Conservation (phyloP, 2,888 invertebrate genomes). For the Drosophila ezoana region DNA sequence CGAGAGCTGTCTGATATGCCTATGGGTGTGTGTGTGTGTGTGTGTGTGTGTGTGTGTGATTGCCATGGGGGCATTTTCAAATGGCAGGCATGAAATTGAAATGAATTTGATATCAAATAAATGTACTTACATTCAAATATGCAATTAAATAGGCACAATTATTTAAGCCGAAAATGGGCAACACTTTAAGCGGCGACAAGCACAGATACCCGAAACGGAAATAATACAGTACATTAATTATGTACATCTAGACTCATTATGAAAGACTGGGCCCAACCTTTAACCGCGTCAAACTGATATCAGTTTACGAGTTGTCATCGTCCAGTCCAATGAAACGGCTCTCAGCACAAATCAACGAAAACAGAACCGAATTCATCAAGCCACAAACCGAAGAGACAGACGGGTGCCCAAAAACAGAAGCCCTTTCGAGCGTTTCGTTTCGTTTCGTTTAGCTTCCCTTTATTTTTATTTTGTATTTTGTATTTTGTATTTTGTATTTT, state of each 20-base stretch:
- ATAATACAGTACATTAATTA: conserved; percentile 14
- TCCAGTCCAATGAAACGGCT: conserved; percentile 21
- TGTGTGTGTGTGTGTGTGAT: conserved; percentile 28
- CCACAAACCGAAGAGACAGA: too few species aligned
- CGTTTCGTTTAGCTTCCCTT: conserved; percentile 4
- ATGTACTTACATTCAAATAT: conserved; percentile 50
- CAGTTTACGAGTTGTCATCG: conserved; percentile 55
- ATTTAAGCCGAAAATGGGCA: conserved; percentile 23
- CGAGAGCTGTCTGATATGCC: conserved; percentile 52
- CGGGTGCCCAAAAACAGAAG: background rate
- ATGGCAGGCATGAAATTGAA: conserved; percentile 67
- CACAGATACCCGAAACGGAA: conserved; percentile 45
- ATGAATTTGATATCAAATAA: conserved; percentile 70
- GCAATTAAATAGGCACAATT: conserved; percentile 49
- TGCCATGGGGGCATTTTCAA: conserved; percentile 65
- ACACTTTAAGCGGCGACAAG: conserved; percentile 1
- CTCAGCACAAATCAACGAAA: conserved; percentile 16
- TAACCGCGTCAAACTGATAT: conserved; percentile 57
- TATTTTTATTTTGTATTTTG: too few species aligned
- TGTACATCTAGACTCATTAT: conserved; percentile 18
- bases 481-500: too few species aligned
- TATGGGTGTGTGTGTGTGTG: conserved; percentile 18
- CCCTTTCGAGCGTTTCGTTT: conserved; percentile 17
- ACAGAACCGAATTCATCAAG: conserved; percentile 7
- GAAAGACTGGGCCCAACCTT: conserved; percentile 53